Evolutionary conservation across 2,113 vertebrate species (phyloP).

Genomic region (Amia ocellicauda): DNA sequence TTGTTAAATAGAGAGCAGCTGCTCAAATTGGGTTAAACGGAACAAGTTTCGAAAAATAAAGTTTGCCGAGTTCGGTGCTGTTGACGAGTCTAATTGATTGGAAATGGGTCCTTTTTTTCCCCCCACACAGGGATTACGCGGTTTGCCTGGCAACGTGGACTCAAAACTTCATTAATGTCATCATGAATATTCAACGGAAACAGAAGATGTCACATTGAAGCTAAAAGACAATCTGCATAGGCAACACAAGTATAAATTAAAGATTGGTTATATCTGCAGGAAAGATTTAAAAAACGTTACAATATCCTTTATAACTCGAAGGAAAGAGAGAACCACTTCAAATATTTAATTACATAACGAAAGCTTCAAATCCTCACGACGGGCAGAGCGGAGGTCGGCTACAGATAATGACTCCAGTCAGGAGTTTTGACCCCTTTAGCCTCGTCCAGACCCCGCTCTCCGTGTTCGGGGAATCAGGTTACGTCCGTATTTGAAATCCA

Average conservation of each 20-base stretch:
- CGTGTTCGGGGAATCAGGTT: no score
- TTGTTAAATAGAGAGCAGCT: constrained; percentile 9
- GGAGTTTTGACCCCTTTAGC: no score
- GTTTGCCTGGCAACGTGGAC: constrained; percentile 24
- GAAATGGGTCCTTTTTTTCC: constrained; percentile 27
- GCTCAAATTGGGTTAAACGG: constrained; percentile 9
- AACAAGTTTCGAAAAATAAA: constrained; percentile 18
- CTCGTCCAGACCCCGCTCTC: no score
- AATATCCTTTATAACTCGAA: constrained; percentile 3
- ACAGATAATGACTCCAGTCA: constrained; percentile 9
- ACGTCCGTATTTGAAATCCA: no score
- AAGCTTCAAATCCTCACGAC: background rate
- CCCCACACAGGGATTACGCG: constrained; percentile 15
- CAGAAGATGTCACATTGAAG: constrained; percentile 2
- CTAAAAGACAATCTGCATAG: constrained; percentile 4
- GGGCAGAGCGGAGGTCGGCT: constrained; percentile 10
- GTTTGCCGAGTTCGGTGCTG: constrained; percentile 17
- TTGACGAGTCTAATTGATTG: constrained; percentile 27
- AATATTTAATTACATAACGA: background rate
- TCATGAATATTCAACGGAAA: constrained; percentile 27
- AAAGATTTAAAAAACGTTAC: background rate
- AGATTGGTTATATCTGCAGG: background rate
- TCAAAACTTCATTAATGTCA: constrained; percentile 28
- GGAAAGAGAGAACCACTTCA: background rate
- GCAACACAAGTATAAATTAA: background rate